Evolutionary conservation across 2,888 invertebrate genomes (phyloP), one percentile per base, ranked within the genome.

Genomic region (Calliphora vomitoria): DNA sequence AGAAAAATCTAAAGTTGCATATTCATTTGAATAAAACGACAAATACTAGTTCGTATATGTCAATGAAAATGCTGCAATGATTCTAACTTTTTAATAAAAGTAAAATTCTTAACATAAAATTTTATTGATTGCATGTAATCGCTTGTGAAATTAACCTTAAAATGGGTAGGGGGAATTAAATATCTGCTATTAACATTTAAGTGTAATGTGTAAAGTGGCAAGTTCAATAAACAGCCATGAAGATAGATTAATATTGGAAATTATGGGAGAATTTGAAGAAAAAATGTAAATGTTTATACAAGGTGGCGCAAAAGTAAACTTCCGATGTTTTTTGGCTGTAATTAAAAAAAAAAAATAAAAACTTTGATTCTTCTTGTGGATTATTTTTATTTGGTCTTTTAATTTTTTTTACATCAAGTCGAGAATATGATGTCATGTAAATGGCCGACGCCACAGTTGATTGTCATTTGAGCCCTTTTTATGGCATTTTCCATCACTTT

Each of bases 1-100:
- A 71, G 31, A 82, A 75, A 25, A 76, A 44, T 55, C 25, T 66
- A 53, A 60, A 78, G 41, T 78, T 78, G 58, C 41, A 38, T 38
- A 81, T 58, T 64, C 72, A 81, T 75, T 62, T 31, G 2, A 8
- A 18, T 18, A 25, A 50, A 72, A 41, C 58, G 18, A 71, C 25
- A 62, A 15, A 8, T 35, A 62, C 31, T 31, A 4, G 62, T 31
- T 62, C n/a, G 8, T 38, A 35, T 2, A 38, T 69, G 50, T 69
- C 69, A 50, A 69, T 69, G 50, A 1, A 55, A 25, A 5, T 13
- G 25, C 35, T n/a, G 13, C 0, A 38, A 13, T 8, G 10, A 35
- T 18, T 35, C 15, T 35, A 35, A 35, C 5, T 20, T 60, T 60
- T 60, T 25, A 25, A 10, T 31, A 60, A 10, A 55, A 55, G 35